phyloP scores from a whole-genome alignment of 2,113 vertebrate genomes.

The Bubo bubo region DNA sequence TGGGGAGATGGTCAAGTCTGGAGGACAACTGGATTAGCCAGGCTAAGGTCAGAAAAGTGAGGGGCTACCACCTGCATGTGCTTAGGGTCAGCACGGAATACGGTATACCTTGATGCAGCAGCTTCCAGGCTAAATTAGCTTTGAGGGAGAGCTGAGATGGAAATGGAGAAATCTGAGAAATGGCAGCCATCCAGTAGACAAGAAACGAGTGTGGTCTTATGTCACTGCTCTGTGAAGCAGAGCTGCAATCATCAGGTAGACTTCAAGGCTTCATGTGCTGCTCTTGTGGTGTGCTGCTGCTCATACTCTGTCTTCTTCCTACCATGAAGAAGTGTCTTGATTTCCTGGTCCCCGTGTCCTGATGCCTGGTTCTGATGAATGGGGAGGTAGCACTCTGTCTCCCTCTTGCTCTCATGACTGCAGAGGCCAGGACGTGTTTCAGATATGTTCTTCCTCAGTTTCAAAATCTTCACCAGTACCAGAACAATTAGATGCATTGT shows the following conservation, averaged over 20 bases:
- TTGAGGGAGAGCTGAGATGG: background rate
- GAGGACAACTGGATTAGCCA: background rate
- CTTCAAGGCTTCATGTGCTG: background rate
- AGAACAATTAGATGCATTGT: background rate
- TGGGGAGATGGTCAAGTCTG: background rate
- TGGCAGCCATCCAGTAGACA: background rate
- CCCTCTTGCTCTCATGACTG: background rate
- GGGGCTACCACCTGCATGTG: background rate
- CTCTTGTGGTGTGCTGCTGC: background rate
- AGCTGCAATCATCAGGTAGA: fast-evolving
- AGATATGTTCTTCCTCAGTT: background rate
- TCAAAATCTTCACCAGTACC: background rate
- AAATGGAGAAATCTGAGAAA: background rate
- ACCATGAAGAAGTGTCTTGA: background rate
- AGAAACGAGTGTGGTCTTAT: background rate
- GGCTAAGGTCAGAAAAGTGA: background rate
- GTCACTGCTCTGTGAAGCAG: background rate
- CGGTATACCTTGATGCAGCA: background rate
- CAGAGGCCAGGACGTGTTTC: background rate
- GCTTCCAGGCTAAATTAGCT: background rate
- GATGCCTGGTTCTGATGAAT: background rate
- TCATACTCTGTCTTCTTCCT: background rate
- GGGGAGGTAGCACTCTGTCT: background rate
- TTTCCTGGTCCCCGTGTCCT: background rate
- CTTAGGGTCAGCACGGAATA: background rate